These are phyloP conservation scores for Sitodiplosis mosellana DNA, from an alignment of 1,140 invertebrate species.

Conservation along the genomic window DNA sequence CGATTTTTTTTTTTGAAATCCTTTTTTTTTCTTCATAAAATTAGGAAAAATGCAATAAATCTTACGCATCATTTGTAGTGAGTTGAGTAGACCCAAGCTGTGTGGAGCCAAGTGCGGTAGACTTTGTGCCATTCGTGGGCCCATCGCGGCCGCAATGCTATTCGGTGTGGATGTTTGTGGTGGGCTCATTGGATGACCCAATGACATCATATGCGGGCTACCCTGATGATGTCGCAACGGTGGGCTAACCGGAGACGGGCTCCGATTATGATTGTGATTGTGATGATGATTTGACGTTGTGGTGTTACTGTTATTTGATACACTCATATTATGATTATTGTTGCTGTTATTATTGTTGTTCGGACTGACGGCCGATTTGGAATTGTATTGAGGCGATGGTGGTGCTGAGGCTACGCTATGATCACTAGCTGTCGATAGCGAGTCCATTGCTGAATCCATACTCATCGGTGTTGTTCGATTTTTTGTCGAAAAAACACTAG, in stretches of 20 bases:
- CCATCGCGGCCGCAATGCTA: slow-evolving; percentile 22
- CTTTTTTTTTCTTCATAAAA: too few species aligned
- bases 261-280: not conserved
- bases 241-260: slow-evolving; percentile 13
- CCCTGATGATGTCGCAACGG: slow-evolving; percentile 6
- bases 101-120: slow-evolving; percentile 52
- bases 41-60: slow-evolving; percentile 5
- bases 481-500: not conserved
- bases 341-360: slow-evolving; percentile 22
- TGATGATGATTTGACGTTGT: slow-evolving; percentile 24
- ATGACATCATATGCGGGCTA: slow-evolving; percentile 22
- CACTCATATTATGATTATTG: slow-evolving; percentile 25
- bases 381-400: slow-evolving; percentile 4
- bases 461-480: slow-evolving; percentile 1
- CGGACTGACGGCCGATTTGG: slow-evolving; percentile 16
- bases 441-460: slow-evolving; percentile 47
- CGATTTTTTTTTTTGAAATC: too few species aligned
- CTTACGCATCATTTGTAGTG: slow-evolving; percentile 57
- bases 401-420: slow-evolving; percentile 27
- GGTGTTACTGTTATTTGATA: slow-evolving; percentile 16
- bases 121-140: slow-evolving; percentile 26
- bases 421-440: slow-evolving; percentile 42
- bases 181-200: slow-evolving; percentile 32
- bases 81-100: slow-evolving; percentile 53
- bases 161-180: slow-evolving; percentile 36